Evolutionary conservation across 2,888 invertebrate species (phyloP).

Genomic region (Cataglyphis livida): DNA sequence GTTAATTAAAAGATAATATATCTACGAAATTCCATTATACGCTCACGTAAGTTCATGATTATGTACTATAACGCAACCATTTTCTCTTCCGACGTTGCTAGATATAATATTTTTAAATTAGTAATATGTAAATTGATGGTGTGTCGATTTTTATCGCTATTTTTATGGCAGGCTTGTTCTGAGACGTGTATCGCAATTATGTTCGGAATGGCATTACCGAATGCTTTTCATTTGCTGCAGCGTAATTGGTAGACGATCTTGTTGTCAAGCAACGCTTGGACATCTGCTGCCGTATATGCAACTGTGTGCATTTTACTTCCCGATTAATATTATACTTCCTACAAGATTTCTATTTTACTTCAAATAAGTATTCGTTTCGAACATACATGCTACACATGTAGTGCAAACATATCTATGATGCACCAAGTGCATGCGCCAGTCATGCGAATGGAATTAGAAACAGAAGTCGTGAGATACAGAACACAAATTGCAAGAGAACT

Average conservation of each 20-base stretch:
- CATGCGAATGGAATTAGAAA: constrained; percentile 31
- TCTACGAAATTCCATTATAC: constrained; percentile 21
- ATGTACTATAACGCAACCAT: background rate
- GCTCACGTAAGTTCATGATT: constrained; percentile 30
- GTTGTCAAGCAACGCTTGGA: constrained; percentile 59
- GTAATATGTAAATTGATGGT: constrained; percentile 34
- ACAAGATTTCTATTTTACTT: constrained; percentile 41
- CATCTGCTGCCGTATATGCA: constrained; percentile 59
- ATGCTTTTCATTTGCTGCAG: constrained; percentile 39
- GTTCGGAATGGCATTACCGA: constrained; percentile 11
- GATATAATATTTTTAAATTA: constrained; percentile 10
- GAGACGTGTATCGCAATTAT: constrained; percentile 36
- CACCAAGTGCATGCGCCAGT: constrained; percentile 1
- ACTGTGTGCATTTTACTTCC: constrained; percentile 40
- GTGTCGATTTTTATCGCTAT: constrained; percentile 22
- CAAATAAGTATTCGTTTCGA: constrained; percentile 40
- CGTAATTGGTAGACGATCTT: constrained; percentile 36
- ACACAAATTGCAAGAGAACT: constrained; percentile 61
- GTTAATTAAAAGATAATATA: constrained; percentile 33
- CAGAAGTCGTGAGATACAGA: constrained; percentile 44
- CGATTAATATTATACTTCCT: constrained; percentile 53
- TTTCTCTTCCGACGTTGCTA: background rate
- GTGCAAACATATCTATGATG: constrained; percentile 16
- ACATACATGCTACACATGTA: constrained; percentile 25
- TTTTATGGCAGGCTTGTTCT: constrained; percentile 15